A percentile compares a stretch with the other conserved stretches of the same genome.
phyloP scores from a whole-genome alignment of 2,888 invertebrate species.

The Pandemis heparana region DNA sequence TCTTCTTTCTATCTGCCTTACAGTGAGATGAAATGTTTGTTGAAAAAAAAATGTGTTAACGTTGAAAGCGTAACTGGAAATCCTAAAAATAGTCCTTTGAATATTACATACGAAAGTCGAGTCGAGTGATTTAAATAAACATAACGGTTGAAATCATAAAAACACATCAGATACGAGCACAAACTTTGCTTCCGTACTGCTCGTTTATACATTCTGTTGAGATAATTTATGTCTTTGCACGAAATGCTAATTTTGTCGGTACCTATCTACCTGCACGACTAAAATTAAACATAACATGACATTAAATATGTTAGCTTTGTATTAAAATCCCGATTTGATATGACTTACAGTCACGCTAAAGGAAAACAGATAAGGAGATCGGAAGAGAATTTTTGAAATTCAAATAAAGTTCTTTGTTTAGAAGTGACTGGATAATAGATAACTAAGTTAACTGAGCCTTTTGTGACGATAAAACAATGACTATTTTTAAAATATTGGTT shows the following conservation, averaged over 20 bases:
- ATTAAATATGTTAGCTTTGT: constrained; percentile 33
- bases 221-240: constrained; percentile 14
- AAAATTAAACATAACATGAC: constrained; percentile 36
- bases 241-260: constrained; percentile 32
- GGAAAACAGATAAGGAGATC: constrained; percentile 58
- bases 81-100: not conserved
- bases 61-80: too few species aligned
- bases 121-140: not conserved
- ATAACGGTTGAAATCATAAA: not conserved
- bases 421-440: too few species aligned
- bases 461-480: too few species aligned
- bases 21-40: too few species aligned
- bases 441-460: too few species aligned
- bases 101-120: not conserved
- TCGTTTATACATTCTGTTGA: constrained; percentile 1
- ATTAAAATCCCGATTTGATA: constrained; percentile 35
- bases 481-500: too few species aligned
- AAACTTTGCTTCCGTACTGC: not conserved
- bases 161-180: not conserved
- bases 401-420: not conserved
- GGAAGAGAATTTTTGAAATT: constrained; percentile 50
- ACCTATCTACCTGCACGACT: constrained; percentile 22
- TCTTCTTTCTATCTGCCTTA: too few species aligned
- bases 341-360: constrained; percentile 47
- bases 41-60: too few species aligned